Base-by-base conservation (phyloP, 1,140 invertebrate species). In the Drosophila serrata region DNA sequence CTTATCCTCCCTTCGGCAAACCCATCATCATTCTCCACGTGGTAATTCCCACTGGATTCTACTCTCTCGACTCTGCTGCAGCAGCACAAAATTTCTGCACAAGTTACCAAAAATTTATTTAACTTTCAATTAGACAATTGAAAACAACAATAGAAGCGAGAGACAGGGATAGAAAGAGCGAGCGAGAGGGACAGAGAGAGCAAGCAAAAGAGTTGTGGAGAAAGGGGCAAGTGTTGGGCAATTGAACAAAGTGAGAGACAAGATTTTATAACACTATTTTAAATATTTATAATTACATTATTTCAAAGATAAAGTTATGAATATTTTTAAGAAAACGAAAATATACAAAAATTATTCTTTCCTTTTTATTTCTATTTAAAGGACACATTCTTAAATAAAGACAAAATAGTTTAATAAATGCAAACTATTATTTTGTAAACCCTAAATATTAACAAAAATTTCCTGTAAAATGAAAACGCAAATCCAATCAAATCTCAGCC, bases 121-220 rank as follows among this genome's bases (percentile, higher is more conserved):
- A 88, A 81, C 84, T 81, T 90, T 81, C 84, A 88, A 88, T 88
- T 90, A 88, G 85, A 88, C 81, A 88, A 90, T 84, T 88, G 77
- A 69, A 88, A 77, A 63, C 51, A 73, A 73, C 58, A 75, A 57
- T 46, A 37, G 61, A 33, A 22, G 13, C 37, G 33, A 37, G 17
- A 13, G 8, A 22, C 2, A 19, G 17, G 7, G 4, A 24, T 24
- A 24, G 24, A 24, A 4, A 24, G 24, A 4, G 24, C 7, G 17
- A 19, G 17, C 17, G 15, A 6, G 22, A 11, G 17, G 17, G 3
- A 31, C 11, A 12, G 13, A 22, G 15, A 9, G 24, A 13, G 22
- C 1, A 19, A 27, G 8, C 8, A 4, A 12, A 13, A 37, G 22
- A 1, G 27, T 22, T 40, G 45, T n/a, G 8, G 31, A 24, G 24